These are phyloP conservation scores for Phyllotis vaccarum DNA, from an alignment of 2,797 vertebrate species.

Conservation along the genomic window DNA sequence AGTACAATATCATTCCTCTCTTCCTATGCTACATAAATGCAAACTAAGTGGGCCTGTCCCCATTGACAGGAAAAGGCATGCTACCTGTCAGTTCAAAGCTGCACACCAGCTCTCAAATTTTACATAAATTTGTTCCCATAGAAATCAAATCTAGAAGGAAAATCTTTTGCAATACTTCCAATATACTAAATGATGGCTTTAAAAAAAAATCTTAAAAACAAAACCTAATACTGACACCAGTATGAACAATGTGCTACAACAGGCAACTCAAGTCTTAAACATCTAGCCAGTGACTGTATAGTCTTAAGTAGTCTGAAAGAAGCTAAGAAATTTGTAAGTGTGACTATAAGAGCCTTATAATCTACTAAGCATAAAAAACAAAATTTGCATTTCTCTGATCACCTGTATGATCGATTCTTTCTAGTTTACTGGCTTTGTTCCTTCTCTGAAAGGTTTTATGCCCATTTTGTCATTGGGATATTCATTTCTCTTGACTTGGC, in stretches of 20 bases:
- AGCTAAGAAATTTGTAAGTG: neutral
- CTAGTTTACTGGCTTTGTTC: neutral
- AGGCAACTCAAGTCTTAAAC: conserved; percentile 56
- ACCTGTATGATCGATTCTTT: conserved; percentile 48
- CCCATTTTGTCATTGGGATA: conserved; percentile 59
- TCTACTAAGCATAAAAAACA: conserved; percentile 45
- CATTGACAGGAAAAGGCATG: conserved; percentile 28
- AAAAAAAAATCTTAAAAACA: conserved; percentile 31
- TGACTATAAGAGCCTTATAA: conserved; percentile 36
- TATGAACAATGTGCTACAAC: conserved; percentile 1
- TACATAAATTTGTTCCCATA: conserved; percentile 5
- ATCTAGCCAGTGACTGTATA: conserved; percentile 49
- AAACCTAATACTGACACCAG: conserved; percentile 37
- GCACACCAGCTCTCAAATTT: neutral
- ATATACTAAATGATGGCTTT: conserved; percentile 56
- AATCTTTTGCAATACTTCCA: conserved; percentile 18
- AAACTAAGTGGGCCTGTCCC: conserved; percentile 46
- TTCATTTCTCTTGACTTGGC: conserved; percentile 29
- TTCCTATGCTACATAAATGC: conserved; percentile 8
- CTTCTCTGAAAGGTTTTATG: conserved; percentile 59
- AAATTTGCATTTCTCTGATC: conserved; percentile 61
- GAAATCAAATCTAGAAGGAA: neutral
- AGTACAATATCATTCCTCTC: neutral
- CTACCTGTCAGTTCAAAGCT: conserved; percentile 30
- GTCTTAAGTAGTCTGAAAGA: conserved; percentile 42